phyloP scores from a whole-genome alignment of 2,797 vertebrate species.

The Anas acuta region DNA sequence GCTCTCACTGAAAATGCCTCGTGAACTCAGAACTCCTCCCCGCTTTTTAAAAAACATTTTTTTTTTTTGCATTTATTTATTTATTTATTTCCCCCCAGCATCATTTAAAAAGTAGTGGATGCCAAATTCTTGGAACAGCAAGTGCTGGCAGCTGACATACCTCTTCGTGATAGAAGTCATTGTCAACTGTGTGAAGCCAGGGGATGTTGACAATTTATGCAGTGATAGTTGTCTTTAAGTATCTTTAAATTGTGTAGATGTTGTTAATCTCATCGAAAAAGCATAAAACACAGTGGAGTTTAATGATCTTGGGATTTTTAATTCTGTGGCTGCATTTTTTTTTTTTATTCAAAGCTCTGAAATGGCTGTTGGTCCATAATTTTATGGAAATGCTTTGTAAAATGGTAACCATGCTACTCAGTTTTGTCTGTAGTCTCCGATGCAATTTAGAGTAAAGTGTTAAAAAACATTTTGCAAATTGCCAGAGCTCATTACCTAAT shows the following conservation, averaged over 20 bases:
- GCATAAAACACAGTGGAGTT: conserved; percentile 22
- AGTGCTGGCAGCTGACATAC: conserved; percentile 19
- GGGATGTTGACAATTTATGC: conserved; percentile 28
- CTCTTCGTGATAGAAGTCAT: conserved; percentile 15
- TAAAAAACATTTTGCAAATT: conserved; percentile 41
- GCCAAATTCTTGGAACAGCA: background rate
- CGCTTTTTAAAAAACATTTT: conserved; percentile 7
- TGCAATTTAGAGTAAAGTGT: conserved; percentile 59
- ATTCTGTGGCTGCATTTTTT: conserved; percentile 38
- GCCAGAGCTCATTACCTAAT: conserved; percentile 54
- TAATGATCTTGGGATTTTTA: conserved; percentile 54
- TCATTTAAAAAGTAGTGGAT: background rate
- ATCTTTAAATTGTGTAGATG: conserved; percentile 45
- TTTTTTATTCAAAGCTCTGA: background rate
- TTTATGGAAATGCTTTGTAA: conserved; percentile 64
- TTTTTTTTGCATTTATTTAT: background rate
- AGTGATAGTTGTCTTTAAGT: conserved; percentile 45
- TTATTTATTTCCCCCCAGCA: background rate
- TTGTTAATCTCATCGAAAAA: conserved; percentile 44
- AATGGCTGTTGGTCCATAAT: conserved; percentile 31
- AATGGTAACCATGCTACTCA: conserved; percentile 36
- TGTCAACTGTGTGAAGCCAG: background rate
- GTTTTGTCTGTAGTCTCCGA: conserved; percentile 39
- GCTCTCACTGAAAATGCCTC: conserved; percentile 6
- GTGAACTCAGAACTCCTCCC: background rate